Base-by-base conservation (phyloP, 1,140 invertebrate species). In the Lordiphosa mommai region DNA sequence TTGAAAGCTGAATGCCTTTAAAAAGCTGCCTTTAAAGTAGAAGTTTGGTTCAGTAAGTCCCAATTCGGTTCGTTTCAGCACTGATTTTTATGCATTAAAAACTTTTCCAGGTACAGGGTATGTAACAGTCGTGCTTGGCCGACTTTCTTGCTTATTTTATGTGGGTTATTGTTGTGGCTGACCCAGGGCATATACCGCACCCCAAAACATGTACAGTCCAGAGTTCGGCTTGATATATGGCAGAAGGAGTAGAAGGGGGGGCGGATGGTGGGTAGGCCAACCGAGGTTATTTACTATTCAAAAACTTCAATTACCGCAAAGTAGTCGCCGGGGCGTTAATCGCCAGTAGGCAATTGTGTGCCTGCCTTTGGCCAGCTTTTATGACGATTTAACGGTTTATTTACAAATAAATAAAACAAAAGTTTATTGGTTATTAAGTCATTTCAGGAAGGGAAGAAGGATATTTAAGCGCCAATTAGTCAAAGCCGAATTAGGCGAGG, bases 261-360 rank as follows among this genome's bases (percentile, higher is more conserved):
- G 12, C 5, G 13, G 10, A 36, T 8, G 36, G 9, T n/a, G 41
- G 30, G 14, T 6, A 29, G 47, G 12, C 14, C 17, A 41, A 32
- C 34, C 29, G 61, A 36, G 7, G 55, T 72, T 73, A 80, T 80
- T 80, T 80, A 80, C 74, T 74, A 74, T 82, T 82, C 76, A 80
- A 80, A 80, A 82, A 82, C 71, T 84, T 72, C 59, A 84, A 76
- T 84, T 84, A 77, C 59, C 68, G 59, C 77, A 58, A 72, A 84
- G 67, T 72, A 84, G 55, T 66, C 36, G 53, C n/a, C 27, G 55
- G 27, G 34, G 61, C 59, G 50, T 70, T 69, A 73, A 73, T 65
- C 65, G 64, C 53, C 23, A 34, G 17, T 14, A 14, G 29, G 29
- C 32, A 30, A 34, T 16, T 17, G 13, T 20, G 23, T 20, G 14